Conservation (phyloP, 2,888 invertebrate species). For the Notocelia uddmanniana region DNA sequence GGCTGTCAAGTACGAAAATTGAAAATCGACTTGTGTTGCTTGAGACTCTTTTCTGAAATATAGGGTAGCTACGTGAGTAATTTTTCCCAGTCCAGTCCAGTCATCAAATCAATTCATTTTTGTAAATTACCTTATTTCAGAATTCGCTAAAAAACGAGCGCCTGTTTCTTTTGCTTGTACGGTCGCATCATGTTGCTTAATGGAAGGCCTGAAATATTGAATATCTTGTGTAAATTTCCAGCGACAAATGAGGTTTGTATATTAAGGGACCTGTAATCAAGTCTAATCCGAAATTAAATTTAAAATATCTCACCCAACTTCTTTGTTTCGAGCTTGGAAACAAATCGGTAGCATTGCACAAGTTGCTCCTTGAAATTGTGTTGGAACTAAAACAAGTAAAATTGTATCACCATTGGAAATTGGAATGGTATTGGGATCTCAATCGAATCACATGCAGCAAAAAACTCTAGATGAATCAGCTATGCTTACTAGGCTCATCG, state of each 20-base stretch:
- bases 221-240: background rate
- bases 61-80: no score
- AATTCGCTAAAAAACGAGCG: conserved; percentile 17
- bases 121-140: conserved; percentile 5
- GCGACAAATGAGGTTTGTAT: background rate
- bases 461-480: background rate
- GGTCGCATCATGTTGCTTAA: conserved; percentile 45
- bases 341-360: conserved; percentile 1
- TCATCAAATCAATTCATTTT: background rate
- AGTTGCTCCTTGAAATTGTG: conserved; percentile 15
- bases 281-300: background rate
- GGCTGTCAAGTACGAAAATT: conserved; percentile 48
- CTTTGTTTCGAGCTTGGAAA: conserved; percentile 2
- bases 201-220: conserved; percentile 29
- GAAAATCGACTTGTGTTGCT: conserved; percentile 69
- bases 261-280: background rate
- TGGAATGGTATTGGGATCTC: background rate
- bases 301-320: conserved; percentile 21
- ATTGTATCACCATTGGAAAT: no score
- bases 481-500: conserved; percentile 63
- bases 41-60: conserved; percentile 62
- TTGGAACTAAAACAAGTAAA: conserved; percentile 23
- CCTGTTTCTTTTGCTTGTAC: conserved; percentile 45
- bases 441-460: background rate
- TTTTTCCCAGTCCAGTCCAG: no score